Conservation (phyloP, 2,888 invertebrate species). For the Siphlonurus alternatus region DNA sequence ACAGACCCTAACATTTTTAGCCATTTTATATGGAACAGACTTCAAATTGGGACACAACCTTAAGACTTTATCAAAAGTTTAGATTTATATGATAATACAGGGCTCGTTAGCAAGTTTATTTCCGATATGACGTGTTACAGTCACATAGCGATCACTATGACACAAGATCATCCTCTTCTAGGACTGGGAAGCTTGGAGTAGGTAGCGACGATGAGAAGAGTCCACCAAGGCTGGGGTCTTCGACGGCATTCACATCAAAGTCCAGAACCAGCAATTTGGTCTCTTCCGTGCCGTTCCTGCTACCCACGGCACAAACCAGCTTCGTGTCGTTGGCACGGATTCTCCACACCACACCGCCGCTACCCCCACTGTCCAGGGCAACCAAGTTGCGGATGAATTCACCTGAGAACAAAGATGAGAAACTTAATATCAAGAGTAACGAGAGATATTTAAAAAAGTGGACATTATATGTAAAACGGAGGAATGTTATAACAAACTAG, state of each 20-base stretch:
- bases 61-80: no score
- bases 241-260: slow-evolving; percentile 54
- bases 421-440: not conserved
- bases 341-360: slow-evolving; percentile 98
- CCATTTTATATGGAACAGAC: no score
- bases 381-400: slow-evolving; percentile 94
- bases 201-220: not conserved
- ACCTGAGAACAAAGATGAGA: slow-evolving; percentile 29
- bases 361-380: slow-evolving; percentile 82
- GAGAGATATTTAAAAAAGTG: not conserved
- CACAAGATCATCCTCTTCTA: not conserved
- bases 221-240: slow-evolving; percentile 11
- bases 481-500: not conserved
- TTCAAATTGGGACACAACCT: no score
- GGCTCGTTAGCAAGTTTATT: no score
- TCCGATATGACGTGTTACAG: no score
- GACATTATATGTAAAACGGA: not conserved
- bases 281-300: slow-evolving; percentile 96
- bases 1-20: no score
- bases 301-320: slow-evolving; percentile 96
- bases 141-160: not conserved
- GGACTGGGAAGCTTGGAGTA: not conserved
- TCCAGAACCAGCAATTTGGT: slow-evolving; percentile 95
- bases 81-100: no score
- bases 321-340: slow-evolving; percentile 91